phyloP scores from a whole-genome alignment of 2,888 invertebrate genomes.

The Nebria salina region DNA sequence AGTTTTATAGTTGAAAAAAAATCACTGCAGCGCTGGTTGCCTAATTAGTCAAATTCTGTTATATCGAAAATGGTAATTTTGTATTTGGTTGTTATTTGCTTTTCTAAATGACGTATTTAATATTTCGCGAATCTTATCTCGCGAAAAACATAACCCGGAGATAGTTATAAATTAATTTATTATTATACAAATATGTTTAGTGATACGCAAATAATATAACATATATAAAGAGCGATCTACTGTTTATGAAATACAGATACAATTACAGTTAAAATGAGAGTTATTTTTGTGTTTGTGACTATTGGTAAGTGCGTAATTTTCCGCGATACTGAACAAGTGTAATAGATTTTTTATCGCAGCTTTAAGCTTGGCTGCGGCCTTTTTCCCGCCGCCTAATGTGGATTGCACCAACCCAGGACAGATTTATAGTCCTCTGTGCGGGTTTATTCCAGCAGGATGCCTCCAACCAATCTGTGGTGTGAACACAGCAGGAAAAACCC shows the following conservation, averaged over 20 bases:
- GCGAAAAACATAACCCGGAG: background rate
- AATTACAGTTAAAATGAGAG: background rate
- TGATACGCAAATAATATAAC: background rate
- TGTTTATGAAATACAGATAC: background rate
- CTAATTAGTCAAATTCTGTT: too few relatives aligned
- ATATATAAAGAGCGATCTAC: background rate
- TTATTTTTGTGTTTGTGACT: background rate
- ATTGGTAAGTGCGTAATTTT: background rate
- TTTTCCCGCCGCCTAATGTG: background rate
- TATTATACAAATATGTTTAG: background rate
- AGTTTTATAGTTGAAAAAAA: too few relatives aligned
- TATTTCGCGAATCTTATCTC: background rate
- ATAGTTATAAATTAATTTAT: background rate
- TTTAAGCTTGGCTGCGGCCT: background rate
- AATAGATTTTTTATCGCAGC: background rate
- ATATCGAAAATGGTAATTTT: too few relatives aligned
- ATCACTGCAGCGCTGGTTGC: too few relatives aligned
- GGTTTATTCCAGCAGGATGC: background rate
- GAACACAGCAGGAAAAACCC: background rate
- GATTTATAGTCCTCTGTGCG: background rate
- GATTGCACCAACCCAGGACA: background rate
- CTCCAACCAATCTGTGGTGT: background rate
- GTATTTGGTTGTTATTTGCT: background rate
- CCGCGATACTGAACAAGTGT: background rate
- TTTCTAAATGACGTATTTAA: background rate